These are phyloP conservation scores for cat (Felis catus) DNA, from an alignment of 2,113 vertebrate genomes.

Conservation along the genomic window F.catus_Fca126_mat1.0 CM031412.1:121970001-121970500, in stretches of 20 bases:
- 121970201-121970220: neutral
- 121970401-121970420: neutral
- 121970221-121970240: neutral
- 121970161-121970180: conserved; percentile 28
- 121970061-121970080: conserved; percentile 24
- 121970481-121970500: neutral
- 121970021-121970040: neutral
- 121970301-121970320: neutral
- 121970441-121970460: neutral
- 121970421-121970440: neutral
- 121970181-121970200: conserved; percentile 33
- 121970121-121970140: conserved; percentile 11
- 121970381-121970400: conserved; percentile 1
- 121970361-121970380: neutral
- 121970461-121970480: neutral
- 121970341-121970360: neutral
- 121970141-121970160: conserved; percentile 58
- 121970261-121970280: neutral
- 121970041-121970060: conserved; percentile 7
- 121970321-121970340: neutral
- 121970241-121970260: neutral
- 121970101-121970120: conserved; percentile 67
- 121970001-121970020: neutral
- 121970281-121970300: neutral
- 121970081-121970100: conserved; percentile 41